Evolutionary conservation across 2,797 vertebrate genomes (phyloP).

Genomic region (Natrix natrix): DNA sequence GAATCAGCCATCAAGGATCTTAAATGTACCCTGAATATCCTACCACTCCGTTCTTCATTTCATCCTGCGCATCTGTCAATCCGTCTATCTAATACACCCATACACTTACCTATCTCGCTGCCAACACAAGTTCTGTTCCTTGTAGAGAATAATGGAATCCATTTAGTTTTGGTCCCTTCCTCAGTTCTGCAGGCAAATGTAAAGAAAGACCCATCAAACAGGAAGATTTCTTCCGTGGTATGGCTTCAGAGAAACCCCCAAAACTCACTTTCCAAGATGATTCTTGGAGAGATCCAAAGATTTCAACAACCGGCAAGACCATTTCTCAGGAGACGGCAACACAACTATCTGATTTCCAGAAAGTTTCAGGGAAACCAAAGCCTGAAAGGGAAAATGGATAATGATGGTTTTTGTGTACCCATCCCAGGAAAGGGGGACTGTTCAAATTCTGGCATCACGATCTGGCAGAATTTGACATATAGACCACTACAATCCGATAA

Average conservation of each 20-base stretch:
- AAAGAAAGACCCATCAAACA: neutral
- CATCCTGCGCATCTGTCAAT: neutral
- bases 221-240: neutral
- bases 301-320: slow-evolving; percentile 87
- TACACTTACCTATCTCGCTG: slow-evolving; percentile 80
- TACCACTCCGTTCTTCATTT: neutral
- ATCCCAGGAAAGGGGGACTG: neutral
- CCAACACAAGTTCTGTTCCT: slow-evolving; percentile 83
- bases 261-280: slow-evolving; percentile 89
- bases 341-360: slow-evolving; percentile 83
- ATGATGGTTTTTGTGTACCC: neutral
- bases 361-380: slow-evolving; percentile 81
- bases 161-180: slow-evolving; percentile 80
- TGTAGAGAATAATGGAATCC: slow-evolving; percentile 84
- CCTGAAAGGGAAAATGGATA: slow-evolving; percentile 68
- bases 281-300: slow-evolving; percentile 92
- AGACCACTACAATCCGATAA: too few relatives aligned
- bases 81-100: neutral
- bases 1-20: neutral
- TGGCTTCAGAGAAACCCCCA: neutral
- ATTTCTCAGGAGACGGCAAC: slow-evolving; percentile 82
- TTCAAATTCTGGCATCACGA: neutral
- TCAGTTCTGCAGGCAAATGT: slow-evolving; percentile 72
- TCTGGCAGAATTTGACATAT: neutral
- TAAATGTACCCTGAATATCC: neutral